Base-by-base conservation (phyloP, 92 coral and sea anemone genomes). In the Zoanthus sansibaricus region DNA sequence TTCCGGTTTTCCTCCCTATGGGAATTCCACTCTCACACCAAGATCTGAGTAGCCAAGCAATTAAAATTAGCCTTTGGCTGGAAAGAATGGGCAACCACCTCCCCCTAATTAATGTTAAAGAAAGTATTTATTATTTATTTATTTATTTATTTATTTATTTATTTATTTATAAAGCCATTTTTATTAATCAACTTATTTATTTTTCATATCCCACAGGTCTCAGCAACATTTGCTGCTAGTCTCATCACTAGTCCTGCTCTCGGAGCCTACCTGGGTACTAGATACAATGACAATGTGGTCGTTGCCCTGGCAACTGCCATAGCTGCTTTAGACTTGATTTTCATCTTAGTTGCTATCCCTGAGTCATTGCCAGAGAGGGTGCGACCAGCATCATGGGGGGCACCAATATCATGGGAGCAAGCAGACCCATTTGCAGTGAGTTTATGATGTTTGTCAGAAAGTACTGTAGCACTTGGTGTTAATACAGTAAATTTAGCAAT, bases 341-440 rank as follows among this genome's bases (percentile, higher is more conserved):
- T 97, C 49, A 91, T 97, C 70, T 78, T 97, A 66, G 87, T 97
- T 67, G 94, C 96, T 58, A 98, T 97, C 32, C 99, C 99, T 10
- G 99, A 97, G 82, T 97, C 99, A 9, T 91, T 97, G 55, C 98
- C 99, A 9, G 99, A 97, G 91, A 92, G 99, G 61, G 80, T 97
- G 78, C 91, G 99, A 10, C 99, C 99, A 9, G 99, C 95, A n/a
- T 97, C 98, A 2, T 97, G 99, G 99, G 99, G 99, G 33, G 98
- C 99, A n/a, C 98, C 99, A 0, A 96, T 97, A 70, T 97, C 99
- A 25, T 97, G 99, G 99, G 99, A 97, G 71, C 99, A 95, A 56
- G 99, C 99, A 44, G 99, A 97, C 72, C 99, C 99, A 21, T 97
- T 97, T 87, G 90, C 93, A 42, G 99, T 97, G 83, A 92, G 95